These are phyloP conservation scores for Dichetophora obliterata DNA, from an alignment of 2,888 invertebrate genomes.

Conservation along the genomic window DNA sequence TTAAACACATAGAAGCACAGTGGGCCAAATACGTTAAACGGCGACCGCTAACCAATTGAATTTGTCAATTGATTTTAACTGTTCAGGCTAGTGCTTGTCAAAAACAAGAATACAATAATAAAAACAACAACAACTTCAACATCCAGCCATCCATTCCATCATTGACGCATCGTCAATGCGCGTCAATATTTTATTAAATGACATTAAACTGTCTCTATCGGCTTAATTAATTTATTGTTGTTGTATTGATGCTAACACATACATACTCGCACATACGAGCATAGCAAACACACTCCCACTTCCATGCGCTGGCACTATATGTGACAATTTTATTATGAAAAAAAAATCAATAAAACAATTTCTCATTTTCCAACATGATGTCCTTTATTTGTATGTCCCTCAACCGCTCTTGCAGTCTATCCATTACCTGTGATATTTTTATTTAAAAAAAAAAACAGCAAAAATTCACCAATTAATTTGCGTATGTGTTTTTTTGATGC, in stretches of 20 bases:
- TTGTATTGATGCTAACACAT: slow-evolving; percentile 54
- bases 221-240: slow-evolving; percentile 70
- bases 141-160: slow-evolving; percentile 52
- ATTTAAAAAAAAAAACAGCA: neutral
- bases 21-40: neutral
- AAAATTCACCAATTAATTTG: slow-evolving; percentile 26
- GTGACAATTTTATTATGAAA: slow-evolving; percentile 65
- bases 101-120: slow-evolving; percentile 26
- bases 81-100: slow-evolving; percentile 57
- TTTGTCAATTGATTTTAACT: slow-evolving; percentile 69
- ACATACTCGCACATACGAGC: slow-evolving; percentile 22
- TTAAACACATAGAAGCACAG: neutral
- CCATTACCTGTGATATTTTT: slow-evolving; percentile 26
- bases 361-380: slow-evolving; percentile 56
- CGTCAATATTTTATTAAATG: slow-evolving; percentile 69
- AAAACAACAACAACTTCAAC: slow-evolving; percentile 12
- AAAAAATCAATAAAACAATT: slow-evolving; percentile 66
- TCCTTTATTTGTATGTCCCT: slow-evolving; percentile 60
- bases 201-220: slow-evolving; percentile 70
- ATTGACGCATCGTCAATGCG: slow-evolving; percentile 62
- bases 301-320: slow-evolving; percentile 39
- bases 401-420: neutral
- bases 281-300: slow-evolving; percentile 28
- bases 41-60: slow-evolving; percentile 65
- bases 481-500: neutral